phyloP scores from a whole-genome alignment of 2,888 invertebrate species.

The Portevinia maculata region DNA sequence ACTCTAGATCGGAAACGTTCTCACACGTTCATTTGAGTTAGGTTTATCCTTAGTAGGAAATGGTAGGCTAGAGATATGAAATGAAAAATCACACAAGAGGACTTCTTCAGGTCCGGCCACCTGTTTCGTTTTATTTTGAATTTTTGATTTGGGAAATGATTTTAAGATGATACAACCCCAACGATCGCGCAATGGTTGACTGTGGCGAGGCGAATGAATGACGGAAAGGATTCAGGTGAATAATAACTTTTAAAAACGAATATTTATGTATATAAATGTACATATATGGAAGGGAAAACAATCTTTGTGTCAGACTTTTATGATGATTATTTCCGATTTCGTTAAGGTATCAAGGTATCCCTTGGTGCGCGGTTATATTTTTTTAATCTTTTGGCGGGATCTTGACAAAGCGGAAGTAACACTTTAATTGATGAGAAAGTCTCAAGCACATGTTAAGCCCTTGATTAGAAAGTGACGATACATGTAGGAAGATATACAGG shows the following conservation, averaged over 20 bases:
- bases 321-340: constrained; percentile 73
- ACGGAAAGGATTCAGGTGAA: constrained; percentile 69
- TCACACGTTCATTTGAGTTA: constrained; percentile 59
- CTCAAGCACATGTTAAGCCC: constrained; percentile 18
- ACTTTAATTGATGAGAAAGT: constrained; percentile 52
- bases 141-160: constrained; percentile 66
- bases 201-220: constrained; percentile 43
- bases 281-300: constrained; percentile 55
- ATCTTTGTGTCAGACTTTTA: constrained; percentile 69
- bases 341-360: constrained; percentile 43
- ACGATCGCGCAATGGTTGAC: constrained; percentile 38
- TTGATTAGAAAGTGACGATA: neutral
- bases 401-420: constrained; percentile 66
- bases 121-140: constrained; percentile 61
- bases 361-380: constrained; percentile 29
- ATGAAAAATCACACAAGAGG: constrained; percentile 70
- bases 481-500: too few relatives aligned
- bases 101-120: constrained; percentile 65
- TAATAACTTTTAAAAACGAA: constrained; percentile 53
- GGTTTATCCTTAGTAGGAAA: constrained; percentile 57
- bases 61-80: constrained; percentile 43
- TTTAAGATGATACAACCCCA: constrained; percentile 60
- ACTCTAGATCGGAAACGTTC: constrained; percentile 64
- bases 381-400: constrained; percentile 52
- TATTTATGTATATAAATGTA: too few relatives aligned